Evolutionary conservation across 2,797 vertebrate genomes (phyloP).

Genomic region (Nyctalus aviator): DNA sequence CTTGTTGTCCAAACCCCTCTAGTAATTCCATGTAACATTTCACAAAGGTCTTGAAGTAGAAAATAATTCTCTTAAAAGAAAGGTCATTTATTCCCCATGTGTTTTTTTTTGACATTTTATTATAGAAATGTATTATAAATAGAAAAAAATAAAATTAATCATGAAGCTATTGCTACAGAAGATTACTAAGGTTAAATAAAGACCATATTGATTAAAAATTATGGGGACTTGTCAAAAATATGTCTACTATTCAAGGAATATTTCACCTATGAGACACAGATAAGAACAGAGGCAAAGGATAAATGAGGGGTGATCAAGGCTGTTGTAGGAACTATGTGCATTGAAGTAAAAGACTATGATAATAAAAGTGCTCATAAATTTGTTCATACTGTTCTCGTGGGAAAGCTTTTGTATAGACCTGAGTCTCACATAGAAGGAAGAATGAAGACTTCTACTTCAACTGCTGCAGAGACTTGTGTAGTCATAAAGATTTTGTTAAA

Average conservation of each 20-base stretch:
- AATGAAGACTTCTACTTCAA: background rate
- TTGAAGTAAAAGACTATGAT: background rate
- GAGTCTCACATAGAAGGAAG: background rate
- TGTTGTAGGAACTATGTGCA: background rate
- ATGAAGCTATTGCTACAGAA: background rate
- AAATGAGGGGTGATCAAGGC: background rate
- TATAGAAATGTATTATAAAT: background rate
- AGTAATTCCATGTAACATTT: background rate
- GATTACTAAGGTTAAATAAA: background rate
- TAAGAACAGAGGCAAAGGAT: background rate
- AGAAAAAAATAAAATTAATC: background rate
- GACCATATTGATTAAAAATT: background rate
- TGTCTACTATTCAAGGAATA: background rate
- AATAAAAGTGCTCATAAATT: background rate
- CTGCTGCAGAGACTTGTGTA: background rate
- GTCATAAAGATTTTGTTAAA: background rate
- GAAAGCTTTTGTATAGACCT: background rate
- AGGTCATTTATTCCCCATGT: background rate
- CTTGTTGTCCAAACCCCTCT: background rate
- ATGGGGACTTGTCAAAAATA: background rate
- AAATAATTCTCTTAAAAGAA: background rate
- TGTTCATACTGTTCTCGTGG: background rate
- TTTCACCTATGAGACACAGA: background rate
- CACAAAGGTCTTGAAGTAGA: background rate
- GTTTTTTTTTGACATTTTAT: slow-evolving; percentile 38